phyloP scores from a whole-genome alignment of 2,797 vertebrate genomes.

The Fistularia tabacaria region DNA sequence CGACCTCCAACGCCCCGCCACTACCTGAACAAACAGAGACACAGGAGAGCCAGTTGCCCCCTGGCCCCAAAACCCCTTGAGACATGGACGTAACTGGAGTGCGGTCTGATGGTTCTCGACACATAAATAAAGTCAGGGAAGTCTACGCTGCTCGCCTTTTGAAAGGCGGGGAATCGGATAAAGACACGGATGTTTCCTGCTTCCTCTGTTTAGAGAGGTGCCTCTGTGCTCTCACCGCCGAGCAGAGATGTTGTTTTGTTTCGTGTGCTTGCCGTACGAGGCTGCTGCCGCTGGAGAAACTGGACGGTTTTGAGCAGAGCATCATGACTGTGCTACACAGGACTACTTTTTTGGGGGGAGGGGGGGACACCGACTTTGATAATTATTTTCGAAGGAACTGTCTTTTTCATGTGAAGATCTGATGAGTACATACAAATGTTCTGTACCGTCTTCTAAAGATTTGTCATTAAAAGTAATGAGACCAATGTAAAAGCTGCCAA shows the following conservation, averaged over 20 bases:
- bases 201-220: not conserved
- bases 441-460: too few relatives aligned
- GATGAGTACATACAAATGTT: too few relatives aligned
- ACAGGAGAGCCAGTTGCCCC: conserved; percentile 73
- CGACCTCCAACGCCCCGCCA: conserved; percentile 53
- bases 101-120: not conserved
- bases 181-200: conserved; percentile 1
- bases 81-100: conserved; percentile 41
- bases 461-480: too few relatives aligned
- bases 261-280: conserved; percentile 16
- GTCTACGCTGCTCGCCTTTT: conserved; percentile 4
- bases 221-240: too few relatives aligned
- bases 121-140: too few relatives aligned
- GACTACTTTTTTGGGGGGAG: too few relatives aligned
- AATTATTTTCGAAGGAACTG: too few relatives aligned
- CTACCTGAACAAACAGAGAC: conserved; percentile 76
- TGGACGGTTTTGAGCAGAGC: not conserved
- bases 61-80: conserved; percentile 86
- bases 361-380: too few relatives aligned
- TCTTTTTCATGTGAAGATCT: too few relatives aligned
- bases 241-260: conserved; percentile 7
- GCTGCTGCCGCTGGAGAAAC: conserved; percentile 8
- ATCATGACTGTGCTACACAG: not conserved
- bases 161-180: not conserved
- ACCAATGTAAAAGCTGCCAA: too few relatives aligned